Percentiles rank a stretch among this genome's conserved stretches.
These are phyloP conservation scores for Epicampocera succincta DNA, from an alignment of 2,888 invertebrate genomes.

Conservation along the genomic window DNA sequence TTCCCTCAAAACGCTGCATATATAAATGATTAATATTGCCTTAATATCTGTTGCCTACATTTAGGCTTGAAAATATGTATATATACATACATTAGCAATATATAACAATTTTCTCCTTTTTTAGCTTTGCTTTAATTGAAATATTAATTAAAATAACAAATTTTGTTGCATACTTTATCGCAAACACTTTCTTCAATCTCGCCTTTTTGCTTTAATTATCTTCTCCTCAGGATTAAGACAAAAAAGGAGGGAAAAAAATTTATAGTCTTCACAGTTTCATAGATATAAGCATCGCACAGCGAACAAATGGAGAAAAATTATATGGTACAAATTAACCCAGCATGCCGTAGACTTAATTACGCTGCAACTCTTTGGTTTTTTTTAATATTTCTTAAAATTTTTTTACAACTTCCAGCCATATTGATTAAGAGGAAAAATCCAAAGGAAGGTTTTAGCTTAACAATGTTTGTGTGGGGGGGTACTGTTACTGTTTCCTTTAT, in stretches of 20 bases:
- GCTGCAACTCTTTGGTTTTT: background rate
- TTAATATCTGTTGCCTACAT: constrained; percentile 28
- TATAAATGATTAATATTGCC: background rate
- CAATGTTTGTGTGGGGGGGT: background rate
- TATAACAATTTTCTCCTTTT: background rate
- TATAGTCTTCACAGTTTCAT: constrained; percentile 2
- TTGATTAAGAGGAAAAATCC: constrained; percentile 24
- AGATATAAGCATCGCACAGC: constrained; percentile 13
- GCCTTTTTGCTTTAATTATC: background rate
- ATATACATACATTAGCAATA: background rate
- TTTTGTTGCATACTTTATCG: constrained; percentile 4
- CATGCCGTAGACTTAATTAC: background rate
- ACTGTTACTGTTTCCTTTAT: too few species aligned
- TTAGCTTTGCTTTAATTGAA: background rate
- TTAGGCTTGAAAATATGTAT: background rate
- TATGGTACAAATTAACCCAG: constrained; percentile 10
- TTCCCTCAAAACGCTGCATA: background rate
- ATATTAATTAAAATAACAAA: constrained; percentile 48
- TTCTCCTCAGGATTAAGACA: background rate
- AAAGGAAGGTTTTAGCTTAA: background rate
- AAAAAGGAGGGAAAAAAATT: constrained; percentile 12
- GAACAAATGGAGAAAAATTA: background rate
- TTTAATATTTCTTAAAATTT: constrained; percentile 10
- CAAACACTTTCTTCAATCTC: background rate
- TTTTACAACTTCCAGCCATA: background rate